Percentiles rank a stretch among this genome's conserved stretches.
phyloP scores from a whole-genome alignment of 2,113 vertebrate genomes.

The Salvelinus fontinalis region DNA sequence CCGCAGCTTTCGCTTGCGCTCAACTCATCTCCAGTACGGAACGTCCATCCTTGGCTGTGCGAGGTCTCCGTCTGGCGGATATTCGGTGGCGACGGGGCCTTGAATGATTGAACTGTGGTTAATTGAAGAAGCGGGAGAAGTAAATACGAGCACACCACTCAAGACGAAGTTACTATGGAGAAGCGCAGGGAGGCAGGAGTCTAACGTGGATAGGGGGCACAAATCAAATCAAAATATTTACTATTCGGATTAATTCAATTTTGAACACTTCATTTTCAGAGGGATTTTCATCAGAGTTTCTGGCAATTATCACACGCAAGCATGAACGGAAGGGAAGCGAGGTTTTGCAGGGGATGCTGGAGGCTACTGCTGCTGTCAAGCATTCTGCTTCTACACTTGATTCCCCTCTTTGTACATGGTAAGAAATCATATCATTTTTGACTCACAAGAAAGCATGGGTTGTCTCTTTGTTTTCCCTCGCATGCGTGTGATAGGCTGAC shows the following conservation, averaged over 20 bases:
- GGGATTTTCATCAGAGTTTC: slow-evolving; percentile 11
- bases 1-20: slow-evolving; percentile 32
- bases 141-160: slow-evolving; percentile 31
- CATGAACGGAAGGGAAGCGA: slow-evolving; percentile 64
- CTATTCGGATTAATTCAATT: slow-evolving; percentile 44
- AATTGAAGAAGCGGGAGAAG: slow-evolving; percentile 35
- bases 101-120: slow-evolving; percentile 39
- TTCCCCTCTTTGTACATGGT: slow-evolving; percentile 70
- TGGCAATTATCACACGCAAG: slow-evolving; percentile 34
- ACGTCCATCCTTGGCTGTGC: slow-evolving; percentile 6
- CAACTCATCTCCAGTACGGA: slow-evolving; percentile 14
- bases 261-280: slow-evolving; percentile 18
- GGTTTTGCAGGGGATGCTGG: slow-evolving; percentile 65
- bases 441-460: not conserved
- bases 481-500: no score
- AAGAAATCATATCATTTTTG: slow-evolving; percentile 46
- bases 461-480: no score
- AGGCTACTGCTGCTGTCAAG: slow-evolving; percentile 64
- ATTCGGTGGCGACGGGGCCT: slow-evolving; percentile 57
- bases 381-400: slow-evolving; percentile 65
- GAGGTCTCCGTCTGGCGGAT: slow-evolving; percentile 24
- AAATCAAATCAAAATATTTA: slow-evolving; percentile 9
- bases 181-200: slow-evolving; percentile 54
- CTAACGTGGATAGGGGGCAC: slow-evolving; percentile 43
- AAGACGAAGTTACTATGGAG: slow-evolving; percentile 64